A percentile compares a stretch with the other conserved stretches of the same genome.
These are phyloP conservation scores for Oopsacas minuta DNA, from an alignment of 37 sponge, comb jelly and placozoan genomes.

Conservation along the genomic window DNA sequence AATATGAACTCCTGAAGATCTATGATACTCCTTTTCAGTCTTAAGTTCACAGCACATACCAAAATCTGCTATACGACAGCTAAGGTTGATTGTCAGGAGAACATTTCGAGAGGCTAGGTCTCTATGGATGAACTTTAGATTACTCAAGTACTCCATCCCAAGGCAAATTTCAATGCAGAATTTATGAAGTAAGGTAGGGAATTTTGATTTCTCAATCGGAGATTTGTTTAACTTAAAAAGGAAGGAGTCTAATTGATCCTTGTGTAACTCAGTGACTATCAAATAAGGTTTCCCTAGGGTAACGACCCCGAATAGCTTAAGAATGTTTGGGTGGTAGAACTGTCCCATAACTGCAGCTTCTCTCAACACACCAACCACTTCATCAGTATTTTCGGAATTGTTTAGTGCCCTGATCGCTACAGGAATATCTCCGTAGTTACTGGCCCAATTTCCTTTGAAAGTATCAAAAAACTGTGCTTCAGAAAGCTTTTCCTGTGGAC, in stretches of 20 bases:
- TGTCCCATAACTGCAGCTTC: background rate
- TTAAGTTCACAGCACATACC: background rate
- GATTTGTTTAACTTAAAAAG: conserved; percentile 5
- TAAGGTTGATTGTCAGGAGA: background rate
- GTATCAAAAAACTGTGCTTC: background rate
- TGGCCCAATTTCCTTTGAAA: background rate
- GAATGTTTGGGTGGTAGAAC: conserved; percentile 11
- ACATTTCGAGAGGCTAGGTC: background rate
- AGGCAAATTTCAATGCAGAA: background rate
- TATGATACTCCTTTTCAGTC: background rate
- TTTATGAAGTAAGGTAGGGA: background rate
- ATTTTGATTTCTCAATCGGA: background rate
- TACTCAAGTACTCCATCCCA: conserved; percentile 1
- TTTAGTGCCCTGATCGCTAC: background rate
- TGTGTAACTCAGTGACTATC: background rate
- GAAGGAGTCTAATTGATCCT: background rate
- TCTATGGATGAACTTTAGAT: background rate
- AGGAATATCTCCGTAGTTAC: conserved; percentile 1
- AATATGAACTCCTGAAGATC: background rate
- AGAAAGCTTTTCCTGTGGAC: background rate
- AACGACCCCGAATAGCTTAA: conserved; percentile 9
- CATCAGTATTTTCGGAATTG: background rate
- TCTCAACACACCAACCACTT: background rate
- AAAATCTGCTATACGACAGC: background rate
- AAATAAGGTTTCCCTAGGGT: background rate